A percentile compares a stretch with the other conserved stretches of the same genome.
Evolutionary conservation across 2,888 invertebrate species (phyloP).

Genomic region (Phalera bucephala): DNA sequence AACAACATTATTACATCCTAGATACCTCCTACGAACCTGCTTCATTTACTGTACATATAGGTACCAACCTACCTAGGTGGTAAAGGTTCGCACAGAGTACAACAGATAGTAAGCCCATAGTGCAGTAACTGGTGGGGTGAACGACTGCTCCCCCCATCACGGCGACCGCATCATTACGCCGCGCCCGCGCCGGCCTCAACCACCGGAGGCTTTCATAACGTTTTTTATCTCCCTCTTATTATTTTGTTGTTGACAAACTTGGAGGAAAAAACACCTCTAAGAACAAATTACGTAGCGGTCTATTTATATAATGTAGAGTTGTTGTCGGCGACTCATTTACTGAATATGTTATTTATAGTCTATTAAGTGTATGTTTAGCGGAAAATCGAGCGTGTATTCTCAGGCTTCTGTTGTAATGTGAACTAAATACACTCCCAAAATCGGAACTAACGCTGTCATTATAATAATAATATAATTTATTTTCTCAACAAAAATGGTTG

Average conservation of each 20-base stretch:
- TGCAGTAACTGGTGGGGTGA: conserved; percentile 49
- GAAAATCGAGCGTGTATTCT: no score
- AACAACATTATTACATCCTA: no score
- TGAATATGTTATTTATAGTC: no score
- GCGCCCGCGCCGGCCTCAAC: conserved; percentile 25
- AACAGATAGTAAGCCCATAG: conserved; percentile 23
- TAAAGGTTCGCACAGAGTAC: conserved; percentile 15
- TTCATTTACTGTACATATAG: no score
- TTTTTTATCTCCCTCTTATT: conserved; percentile 25
- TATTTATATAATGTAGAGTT: conserved; percentile 15
- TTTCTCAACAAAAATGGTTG: no score
- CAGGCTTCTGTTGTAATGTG: no score
- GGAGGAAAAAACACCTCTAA: conserved; percentile 22
- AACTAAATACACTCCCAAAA: no score
- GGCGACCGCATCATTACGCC: conserved; percentile 67
- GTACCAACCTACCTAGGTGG: background rate
- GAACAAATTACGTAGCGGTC: conserved; percentile 28
- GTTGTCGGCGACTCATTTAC: background rate
- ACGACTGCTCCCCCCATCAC: conserved; percentile 48
- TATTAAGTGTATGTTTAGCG: no score
- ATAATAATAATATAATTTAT: no score
- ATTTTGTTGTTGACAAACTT: conserved; percentile 30
- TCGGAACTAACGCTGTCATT: no score
- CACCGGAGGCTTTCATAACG: conserved; percentile 34
- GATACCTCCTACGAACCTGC: no score